Percentiles rank a stretch among this genome's conserved stretches.
Conservation (phyloP, 1,140 invertebrate genomes). For the Hyposmocoma kahamanoa region DNA sequence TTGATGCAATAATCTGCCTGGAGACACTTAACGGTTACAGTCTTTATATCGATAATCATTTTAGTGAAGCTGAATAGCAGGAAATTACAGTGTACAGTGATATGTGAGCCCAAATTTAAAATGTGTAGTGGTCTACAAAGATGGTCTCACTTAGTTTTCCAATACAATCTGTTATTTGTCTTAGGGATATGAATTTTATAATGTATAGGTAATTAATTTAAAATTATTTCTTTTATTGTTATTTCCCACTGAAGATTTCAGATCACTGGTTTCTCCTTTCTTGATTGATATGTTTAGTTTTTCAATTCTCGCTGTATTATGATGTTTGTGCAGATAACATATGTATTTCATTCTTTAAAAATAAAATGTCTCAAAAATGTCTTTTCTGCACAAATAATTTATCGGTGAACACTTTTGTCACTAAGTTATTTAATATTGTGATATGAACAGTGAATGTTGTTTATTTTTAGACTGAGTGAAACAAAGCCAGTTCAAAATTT, state of each 20-base stretch:
- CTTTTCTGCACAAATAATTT: slow-evolving; percentile 1
- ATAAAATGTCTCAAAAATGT: no score
- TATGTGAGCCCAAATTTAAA: background rate
- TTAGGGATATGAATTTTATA: slow-evolving; percentile 1
- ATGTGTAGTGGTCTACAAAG: background rate
- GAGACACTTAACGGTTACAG: no score
- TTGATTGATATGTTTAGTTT: no score
- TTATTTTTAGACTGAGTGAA: background rate
- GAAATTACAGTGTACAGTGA: background rate
- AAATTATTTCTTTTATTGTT: background rate
- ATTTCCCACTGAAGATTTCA: no score
- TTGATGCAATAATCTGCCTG: no score
- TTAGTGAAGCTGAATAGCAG: slow-evolving; percentile 11
- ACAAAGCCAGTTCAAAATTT: background rate
- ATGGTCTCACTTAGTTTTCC: slow-evolving; percentile 1
- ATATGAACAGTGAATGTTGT: slow-evolving; percentile 26
- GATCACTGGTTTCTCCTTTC: no score
- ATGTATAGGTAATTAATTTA: background rate
- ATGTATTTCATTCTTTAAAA: no score
- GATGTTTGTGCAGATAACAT: no score
- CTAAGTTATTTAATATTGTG: slow-evolving; percentile 24
- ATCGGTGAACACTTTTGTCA: background rate
- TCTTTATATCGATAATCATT: background rate
- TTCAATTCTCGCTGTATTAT: no score
- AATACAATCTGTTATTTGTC: background rate